Evolutionary conservation across 35 echinoderm and acorn worm species (phyloP), one percentile per base, ranked within the genome.

Genomic region (Ptychodera flava): DNA sequence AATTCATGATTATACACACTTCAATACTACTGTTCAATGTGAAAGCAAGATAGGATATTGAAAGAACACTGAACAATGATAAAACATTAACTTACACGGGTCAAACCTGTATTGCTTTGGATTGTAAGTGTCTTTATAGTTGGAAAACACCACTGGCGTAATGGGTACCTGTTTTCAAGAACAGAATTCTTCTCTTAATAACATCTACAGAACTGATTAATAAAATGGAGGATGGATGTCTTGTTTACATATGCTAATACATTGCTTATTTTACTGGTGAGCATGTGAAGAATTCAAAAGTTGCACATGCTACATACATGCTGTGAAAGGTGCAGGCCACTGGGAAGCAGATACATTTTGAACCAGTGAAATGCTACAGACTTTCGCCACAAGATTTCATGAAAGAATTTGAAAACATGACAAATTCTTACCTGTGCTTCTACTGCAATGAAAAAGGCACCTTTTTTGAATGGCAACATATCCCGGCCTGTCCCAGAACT

Each of bases 381-480:
- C n/a, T n/a, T n/a, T n/a, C n/a, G n/a, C n/a, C n/a, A n/a, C n/a
- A n/a, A n/a, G n/a, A n/a, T n/a, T n/a, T n/a, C n/a, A n/a, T n/a
- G n/a, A n/a, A n/a, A n/a, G n/a, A n/a, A n/a, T n/a, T n/a, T n/a
- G n/a, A n/a, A n/a, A n/a, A n/a, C n/a, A n/a, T n/a, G 45, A 64
- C 6, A 12, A 64, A 12, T 64, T 64, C 45, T 85, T 81, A 91
- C 89, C 89, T 91, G 89, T 31, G 89, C 89, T 80, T 86, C 77
- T n/a, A 91, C 84, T 38, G 89, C 89, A 29, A 91, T 91, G 31
- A 86, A 79, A 35, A 91, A 91, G 76, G 89, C 89, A 53, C 89
- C 89, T 82, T 91, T 91, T 84, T 91, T 91, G 30, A 91, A 91
- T 45, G 84, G 84, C 15, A 86, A 52, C 89, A 91, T 86, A 80